Evolutionary conservation across 2,113 vertebrate species (phyloP).

Genomic region (Amblyornis subalaris): DNA sequence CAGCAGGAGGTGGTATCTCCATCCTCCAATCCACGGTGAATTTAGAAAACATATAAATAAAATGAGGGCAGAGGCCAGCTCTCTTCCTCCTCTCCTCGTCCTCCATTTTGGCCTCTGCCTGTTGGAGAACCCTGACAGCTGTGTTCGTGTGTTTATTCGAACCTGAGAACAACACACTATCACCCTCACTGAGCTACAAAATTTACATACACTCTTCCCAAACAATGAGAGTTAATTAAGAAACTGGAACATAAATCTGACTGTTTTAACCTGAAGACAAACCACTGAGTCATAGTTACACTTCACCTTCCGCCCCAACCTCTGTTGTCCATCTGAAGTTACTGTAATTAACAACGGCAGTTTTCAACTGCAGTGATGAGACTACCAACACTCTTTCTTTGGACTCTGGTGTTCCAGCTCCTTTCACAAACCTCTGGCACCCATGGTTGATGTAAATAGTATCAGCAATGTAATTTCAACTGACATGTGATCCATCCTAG

Average conservation of each 20-base stretch:
- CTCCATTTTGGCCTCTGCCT: no score
- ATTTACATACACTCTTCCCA: neutral
- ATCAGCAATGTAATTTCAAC: neutral
- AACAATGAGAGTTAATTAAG: neutral
- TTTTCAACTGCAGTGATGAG: neutral
- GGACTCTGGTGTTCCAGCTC: neutral
- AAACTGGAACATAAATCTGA: neutral
- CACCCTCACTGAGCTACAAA: neutral
- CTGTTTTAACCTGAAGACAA: neutral
- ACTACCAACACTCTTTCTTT: neutral
- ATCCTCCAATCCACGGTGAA: no score
- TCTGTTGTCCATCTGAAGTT: neutral
- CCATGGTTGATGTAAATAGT: neutral
- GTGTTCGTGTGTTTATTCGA: no score
- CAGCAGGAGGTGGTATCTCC: no score
- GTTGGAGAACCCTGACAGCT: no score
- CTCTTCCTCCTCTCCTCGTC: no score
- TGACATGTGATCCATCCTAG: rapidly evolving
- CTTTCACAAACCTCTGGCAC: neutral
- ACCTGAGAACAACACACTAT: no score
- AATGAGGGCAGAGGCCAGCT: no score
- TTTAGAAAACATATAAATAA: no score
- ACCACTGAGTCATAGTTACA: neutral
- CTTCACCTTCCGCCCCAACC: neutral
- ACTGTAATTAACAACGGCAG: neutral